Evolutionary conservation across 1,140 invertebrate genomes (phyloP), one percentile per base, ranked within the genome.

Genomic region (Drosophila arizonae): DNA sequence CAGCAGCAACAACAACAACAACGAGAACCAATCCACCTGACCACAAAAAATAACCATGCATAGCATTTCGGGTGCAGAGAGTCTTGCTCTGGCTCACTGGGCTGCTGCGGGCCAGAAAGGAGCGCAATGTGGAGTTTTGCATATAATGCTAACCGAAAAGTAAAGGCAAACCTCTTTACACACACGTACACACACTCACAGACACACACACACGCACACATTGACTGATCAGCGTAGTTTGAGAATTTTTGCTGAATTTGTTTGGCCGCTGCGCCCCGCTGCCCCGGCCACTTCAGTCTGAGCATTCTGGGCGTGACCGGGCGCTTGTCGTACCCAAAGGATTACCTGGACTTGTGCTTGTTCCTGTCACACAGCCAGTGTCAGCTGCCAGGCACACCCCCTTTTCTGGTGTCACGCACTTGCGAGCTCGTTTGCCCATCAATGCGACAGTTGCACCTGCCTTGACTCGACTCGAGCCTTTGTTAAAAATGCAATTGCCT

Each of bases 281-380:
- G n/a, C 33, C 8, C 8, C 33, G 0, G 1, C 5, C 43, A 15
- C 41, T 15, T 13, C 36, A 39, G 10, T 13, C 0, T 4, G 10
- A 11, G 36, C 36, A 11, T 2, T 4, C 9, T 26, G 64, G 66
- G 43, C 58, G 54, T 76, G 61, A 43, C 55, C 56, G 56, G 60
- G 41, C 60, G 72, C 62, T 65, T 81, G 81, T 67, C 45, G 76
- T 79, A 56, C 81, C 84, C 70, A 73, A 58, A 72, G 85, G 84
- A 88, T 88, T 88, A 88, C 84, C 77, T 72, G 70, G 61, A 81
- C 84, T 88, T 88, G 76, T 81, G 79, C 68, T 79, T 82, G 84
- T 88, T 77, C 51, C 79, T 73, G 75, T 73, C 63, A 70, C 65
- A 73, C 66, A 80, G 61, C 51, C 55, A 54, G 55, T 45, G 77